Percentiles rank a stretch among this genome's conserved stretches.
phyloP scores from a whole-genome alignment of 2,113 vertebrate genomes.

The Spermophilus dauricus region DNA sequence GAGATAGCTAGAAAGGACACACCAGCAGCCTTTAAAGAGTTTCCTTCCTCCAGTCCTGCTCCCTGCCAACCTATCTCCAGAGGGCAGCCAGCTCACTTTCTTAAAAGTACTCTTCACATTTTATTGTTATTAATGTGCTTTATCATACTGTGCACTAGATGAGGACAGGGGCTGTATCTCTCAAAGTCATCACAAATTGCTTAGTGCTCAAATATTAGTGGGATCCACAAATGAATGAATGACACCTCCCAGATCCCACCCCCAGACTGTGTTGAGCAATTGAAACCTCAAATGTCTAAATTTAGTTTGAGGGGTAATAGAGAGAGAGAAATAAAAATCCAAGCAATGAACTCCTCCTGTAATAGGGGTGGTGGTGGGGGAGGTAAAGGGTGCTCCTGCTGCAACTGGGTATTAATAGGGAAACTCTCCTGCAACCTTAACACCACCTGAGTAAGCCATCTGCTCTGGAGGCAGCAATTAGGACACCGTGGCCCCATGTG shows the following conservation, averaged over 20 bases:
- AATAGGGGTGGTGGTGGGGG: not conserved
- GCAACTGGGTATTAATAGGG: slow-evolving; percentile 35
- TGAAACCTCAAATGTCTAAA: not conserved
- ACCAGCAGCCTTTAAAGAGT: not conserved
- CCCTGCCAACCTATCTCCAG: not conserved
- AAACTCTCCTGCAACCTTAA: slow-evolving; percentile 11
- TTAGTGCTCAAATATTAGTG: not conserved
- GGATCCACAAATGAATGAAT: not conserved
- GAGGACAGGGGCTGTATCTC: not conserved
- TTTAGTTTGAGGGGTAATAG: not conserved
- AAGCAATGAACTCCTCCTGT: not conserved
- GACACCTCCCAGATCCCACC: not conserved
- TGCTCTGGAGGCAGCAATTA: slow-evolving; percentile 36
- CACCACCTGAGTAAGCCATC: not conserved
- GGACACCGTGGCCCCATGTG: not conserved
- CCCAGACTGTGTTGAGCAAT: not conserved
- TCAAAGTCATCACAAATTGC: fast-evolving
- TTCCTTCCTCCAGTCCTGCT: not conserved
- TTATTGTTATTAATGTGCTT: too few species aligned
- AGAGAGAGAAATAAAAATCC: not conserved
- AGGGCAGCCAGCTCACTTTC: fast-evolving
- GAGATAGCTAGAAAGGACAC: not conserved
- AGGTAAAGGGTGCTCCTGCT: not conserved
- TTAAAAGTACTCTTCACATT: not conserved
- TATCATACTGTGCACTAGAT: not conserved